Base-by-base conservation (phyloP, 2,888 invertebrate species). In the Ypsolopha scabrella region DNA sequence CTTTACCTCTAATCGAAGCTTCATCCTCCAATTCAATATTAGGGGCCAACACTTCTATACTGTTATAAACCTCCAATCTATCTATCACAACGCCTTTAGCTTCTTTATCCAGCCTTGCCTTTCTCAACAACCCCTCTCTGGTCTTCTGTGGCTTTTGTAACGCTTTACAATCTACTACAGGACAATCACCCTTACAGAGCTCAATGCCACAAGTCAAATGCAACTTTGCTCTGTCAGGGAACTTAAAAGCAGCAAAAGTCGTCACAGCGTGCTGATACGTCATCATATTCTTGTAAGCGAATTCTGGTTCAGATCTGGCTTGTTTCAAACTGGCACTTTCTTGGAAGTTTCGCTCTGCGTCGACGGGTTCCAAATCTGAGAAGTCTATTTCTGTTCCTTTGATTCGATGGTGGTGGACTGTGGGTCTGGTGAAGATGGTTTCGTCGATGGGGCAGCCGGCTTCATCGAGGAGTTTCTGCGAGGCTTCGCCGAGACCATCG, bases 181-280 rank as follows among this genome's bases (percentile, higher is more conserved):
- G 90, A 65, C 94, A 94, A 56, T 80, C 85, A 49, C 90, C 91
- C 71, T 90, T 90, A 65, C 94, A 94, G n/a, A 94, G 75, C 60
- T 93, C 91, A 44, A 94, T 88, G 13, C 90, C 90, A 72, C 94
- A 94, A n/a, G 91, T 90, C 46, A 94, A 79, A 72, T 94, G 94
- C 41, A 94, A 75, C 55, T 92, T 90, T 55, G 93, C 92, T 57
- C 93, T 86, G 64, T 94, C 94, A 4, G 94, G 94, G 73, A 94
- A 94, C 65, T 94, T 94, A 65, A 94, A 94, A 6, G 94, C 94
- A 1, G 92, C 90, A 77, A 94, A 94, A 13, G 90, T 91, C 0
- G 93, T 86, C 1, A 85, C 65, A 1, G 87, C 87, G 55, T 87
- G 83, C 58, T 87, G 83, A 54, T 85, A 87, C 0, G 80, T 81